phyloP scores from a whole-genome alignment of 2,888 invertebrate species.

The Dastarcus helophoroides region DNA sequence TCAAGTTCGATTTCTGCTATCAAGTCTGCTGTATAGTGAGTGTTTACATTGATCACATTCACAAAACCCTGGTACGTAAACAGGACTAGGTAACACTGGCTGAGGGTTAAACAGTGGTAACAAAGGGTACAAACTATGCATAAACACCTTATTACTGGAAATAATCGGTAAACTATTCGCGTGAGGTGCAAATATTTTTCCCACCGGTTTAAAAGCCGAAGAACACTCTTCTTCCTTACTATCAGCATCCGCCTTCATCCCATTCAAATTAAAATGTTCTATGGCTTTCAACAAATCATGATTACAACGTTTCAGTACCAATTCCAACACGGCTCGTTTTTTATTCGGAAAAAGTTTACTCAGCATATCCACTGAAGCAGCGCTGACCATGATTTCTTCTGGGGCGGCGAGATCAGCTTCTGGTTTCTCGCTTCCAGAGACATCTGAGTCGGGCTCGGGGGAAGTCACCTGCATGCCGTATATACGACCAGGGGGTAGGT shows the following conservation, averaged over 20 bases:
- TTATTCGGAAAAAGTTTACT: conserved; percentile 82
- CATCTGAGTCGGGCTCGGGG: conserved; percentile 40
- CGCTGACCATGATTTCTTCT: conserved; percentile 44
- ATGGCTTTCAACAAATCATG: conserved; percentile 84
- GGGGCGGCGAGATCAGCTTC: conserved; percentile 14
- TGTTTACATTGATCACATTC: conserved; percentile 38
- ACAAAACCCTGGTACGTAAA: conserved; percentile 37
- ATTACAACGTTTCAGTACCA: conserved; percentile 85
- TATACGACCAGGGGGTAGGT: conserved; percentile 80
- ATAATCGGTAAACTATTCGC: conserved; percentile 29
- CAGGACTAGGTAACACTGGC: conserved; percentile 34
- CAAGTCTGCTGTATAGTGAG: no score
- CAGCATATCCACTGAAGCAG: conserved; percentile 72
- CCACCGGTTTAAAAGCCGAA: conserved; percentile 35
- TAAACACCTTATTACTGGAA: conserved; percentile 32
- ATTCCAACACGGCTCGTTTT: conserved; percentile 75
- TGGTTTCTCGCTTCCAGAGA: conserved; percentile 11
- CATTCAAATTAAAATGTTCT: conserved; percentile 59
- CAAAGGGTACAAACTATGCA: conserved; percentile 38
- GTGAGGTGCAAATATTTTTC: conserved; percentile 20
- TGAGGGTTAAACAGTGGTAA: conserved; percentile 35
- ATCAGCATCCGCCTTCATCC: conserved; percentile 16
- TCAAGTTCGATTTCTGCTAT: no score
- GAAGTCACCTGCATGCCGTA: conserved; percentile 79
- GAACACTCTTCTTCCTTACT: conserved; percentile 21